Conservation (phyloP, 2,888 invertebrate genomes). For the Muschampia staudingeri region DNA sequence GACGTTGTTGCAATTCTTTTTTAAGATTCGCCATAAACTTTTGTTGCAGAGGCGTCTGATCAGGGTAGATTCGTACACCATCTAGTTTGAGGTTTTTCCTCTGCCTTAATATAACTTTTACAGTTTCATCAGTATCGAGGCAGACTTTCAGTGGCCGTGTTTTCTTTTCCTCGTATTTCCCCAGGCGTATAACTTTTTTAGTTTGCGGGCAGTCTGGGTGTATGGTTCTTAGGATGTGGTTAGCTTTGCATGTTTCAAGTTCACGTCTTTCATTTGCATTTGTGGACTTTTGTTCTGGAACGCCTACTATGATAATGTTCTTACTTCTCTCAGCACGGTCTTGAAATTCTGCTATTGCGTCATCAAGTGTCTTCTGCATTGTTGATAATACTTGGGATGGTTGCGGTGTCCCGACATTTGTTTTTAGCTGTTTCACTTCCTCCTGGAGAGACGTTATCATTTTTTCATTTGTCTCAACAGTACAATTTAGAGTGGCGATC, state of each 20-base stretch:
- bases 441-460: slow-evolving; percentile 11
- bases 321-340: slow-evolving; percentile 32
- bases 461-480: slow-evolving; percentile 25
- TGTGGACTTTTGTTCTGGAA: slow-evolving; percentile 9
- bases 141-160: slow-evolving; percentile 31
- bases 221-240: not conserved
- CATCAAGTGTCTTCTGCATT: not conserved
- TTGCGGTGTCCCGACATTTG: not conserved
- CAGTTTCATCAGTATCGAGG: not conserved
- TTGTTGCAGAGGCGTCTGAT: slow-evolving; percentile 23
- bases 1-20: slow-evolving; percentile 60
- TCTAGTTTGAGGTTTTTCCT: not conserved
- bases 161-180: slow-evolving; percentile 26
- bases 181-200: slow-evolving; percentile 17
- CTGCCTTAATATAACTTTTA: slow-evolving; percentile 10
- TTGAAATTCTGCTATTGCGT: slow-evolving; percentile 18
- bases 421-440: slow-evolving; percentile 19
- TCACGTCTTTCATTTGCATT: slow-evolving; percentile 5
- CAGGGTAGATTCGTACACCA: slow-evolving; percentile 7
- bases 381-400: not conserved
- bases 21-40: slow-evolving; percentile 36
- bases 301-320: slow-evolving; percentile 13
- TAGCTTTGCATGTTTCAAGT: not conserved
- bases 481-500: slow-evolving; percentile 4
- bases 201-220: slow-evolving; percentile 21